Percentiles rank a stretch among this genome's conserved stretches.
Conservation (phyloP, 2,797 vertebrate species). For the Apogon talboti region DNA sequence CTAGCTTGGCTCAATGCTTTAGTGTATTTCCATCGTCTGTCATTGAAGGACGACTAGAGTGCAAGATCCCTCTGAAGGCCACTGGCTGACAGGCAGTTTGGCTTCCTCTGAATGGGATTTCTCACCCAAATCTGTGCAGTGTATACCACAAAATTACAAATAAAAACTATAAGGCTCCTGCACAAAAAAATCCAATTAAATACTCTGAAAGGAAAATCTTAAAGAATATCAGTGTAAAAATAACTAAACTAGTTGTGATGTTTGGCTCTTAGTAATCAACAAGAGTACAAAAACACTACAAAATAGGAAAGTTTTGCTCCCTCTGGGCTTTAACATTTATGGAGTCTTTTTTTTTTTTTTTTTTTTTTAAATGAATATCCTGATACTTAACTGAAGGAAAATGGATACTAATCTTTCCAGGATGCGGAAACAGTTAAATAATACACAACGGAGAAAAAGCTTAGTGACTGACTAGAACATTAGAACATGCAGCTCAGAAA, state of each 20-base stretch:
- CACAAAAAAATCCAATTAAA: no score
- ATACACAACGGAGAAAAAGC: conserved; percentile 33
- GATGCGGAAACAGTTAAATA: conserved; percentile 29
- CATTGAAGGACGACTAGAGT: conserved; percentile 45
- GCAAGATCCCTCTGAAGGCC: conserved; percentile 44
- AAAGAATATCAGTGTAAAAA: no score
- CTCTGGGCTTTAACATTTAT: conserved; percentile 28
- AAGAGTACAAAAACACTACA: no score
- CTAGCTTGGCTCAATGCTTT: conserved; percentile 23
- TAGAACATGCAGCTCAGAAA: no score
- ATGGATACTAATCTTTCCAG: conserved; percentile 9
- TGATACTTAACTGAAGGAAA: conserved; percentile 19
- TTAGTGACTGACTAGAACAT: no score
- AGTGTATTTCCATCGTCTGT: conserved; percentile 54
- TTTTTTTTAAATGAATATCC: conserved; percentile 24
- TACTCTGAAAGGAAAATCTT: no score
- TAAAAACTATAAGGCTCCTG: no score
- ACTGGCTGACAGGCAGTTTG: conserved; percentile 42
- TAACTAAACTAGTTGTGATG: no score
- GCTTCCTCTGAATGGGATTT: conserved; percentile 21
- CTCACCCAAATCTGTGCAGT: background rate
- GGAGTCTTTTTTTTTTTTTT: background rate
- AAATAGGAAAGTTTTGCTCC: conserved; percentile 28
- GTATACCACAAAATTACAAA: no score
- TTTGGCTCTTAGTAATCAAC: no score